These are phyloP conservation scores for Caenorhabditis doughertyi DNA, from an alignment of 2,888 invertebrate genomes.

Conservation along the genomic window DNA sequence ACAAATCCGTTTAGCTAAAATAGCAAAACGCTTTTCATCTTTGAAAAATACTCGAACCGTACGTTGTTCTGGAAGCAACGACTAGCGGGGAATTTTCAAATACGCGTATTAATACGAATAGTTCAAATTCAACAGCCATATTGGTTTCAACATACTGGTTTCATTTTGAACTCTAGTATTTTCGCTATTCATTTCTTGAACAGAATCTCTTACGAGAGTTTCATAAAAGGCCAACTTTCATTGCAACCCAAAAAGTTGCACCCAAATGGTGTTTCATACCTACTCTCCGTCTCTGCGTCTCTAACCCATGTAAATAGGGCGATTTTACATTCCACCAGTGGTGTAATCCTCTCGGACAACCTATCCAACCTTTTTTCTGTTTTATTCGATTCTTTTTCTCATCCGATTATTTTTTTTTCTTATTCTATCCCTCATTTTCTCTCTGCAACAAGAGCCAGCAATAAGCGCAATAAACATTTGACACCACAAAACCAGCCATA, in stretches of 20 bases:
- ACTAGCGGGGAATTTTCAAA: too few species aligned
- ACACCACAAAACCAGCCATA: slow-evolving; percentile 14
- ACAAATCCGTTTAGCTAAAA: too few species aligned
- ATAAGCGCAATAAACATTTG: slow-evolving; percentile 46
- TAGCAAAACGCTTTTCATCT: too few species aligned
- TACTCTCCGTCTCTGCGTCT: slow-evolving; percentile 9
- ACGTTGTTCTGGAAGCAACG: too few species aligned
- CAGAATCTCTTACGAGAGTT: background rate
- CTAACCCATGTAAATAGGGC: background rate
- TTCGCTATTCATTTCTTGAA: background rate
- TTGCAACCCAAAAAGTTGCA: background rate
- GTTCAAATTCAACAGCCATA: too few species aligned
- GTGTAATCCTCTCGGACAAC: slow-evolving; percentile 45
- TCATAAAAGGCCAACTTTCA: background rate
- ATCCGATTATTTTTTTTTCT: background rate
- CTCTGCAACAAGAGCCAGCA: background rate
- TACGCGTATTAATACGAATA: too few species aligned
- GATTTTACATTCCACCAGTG: background rate
- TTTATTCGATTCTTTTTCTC: slow-evolving; percentile 18
- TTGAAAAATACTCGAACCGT: too few species aligned
- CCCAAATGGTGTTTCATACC: background rate
- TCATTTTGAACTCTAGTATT: too few species aligned
- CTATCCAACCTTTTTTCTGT: slow-evolving; percentile 22
- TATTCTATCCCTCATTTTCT: slow-evolving; percentile 4
- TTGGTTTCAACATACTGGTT: too few species aligned